These are phyloP conservation scores for Cuculus canorus DNA, from an alignment of 2,797 vertebrate species.

Conservation along the genomic window DNA sequence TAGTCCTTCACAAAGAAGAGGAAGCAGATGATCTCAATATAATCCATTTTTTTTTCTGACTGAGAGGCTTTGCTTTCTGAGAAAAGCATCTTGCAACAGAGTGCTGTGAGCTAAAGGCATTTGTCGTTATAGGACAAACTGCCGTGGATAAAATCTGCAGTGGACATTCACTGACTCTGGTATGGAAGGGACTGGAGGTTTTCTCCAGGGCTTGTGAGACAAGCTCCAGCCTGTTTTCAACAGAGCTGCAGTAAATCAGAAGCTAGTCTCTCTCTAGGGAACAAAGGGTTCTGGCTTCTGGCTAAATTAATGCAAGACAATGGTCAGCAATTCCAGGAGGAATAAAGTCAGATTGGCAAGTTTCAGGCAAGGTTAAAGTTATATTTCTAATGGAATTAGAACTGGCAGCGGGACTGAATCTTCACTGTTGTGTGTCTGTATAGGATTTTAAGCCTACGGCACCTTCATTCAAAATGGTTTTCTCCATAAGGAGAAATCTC, in stretches of 20 bases:
- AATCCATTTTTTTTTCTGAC: background rate
- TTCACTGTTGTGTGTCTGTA: background rate
- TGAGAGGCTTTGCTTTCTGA: background rate
- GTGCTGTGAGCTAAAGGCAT: background rate
- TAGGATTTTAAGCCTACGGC: background rate
- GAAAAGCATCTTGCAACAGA: background rate
- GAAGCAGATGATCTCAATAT: background rate
- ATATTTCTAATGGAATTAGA: background rate
- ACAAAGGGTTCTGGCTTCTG: background rate
- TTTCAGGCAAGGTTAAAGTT: background rate
- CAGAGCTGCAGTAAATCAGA: background rate
- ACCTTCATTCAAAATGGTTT: background rate
- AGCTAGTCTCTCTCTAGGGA: background rate
- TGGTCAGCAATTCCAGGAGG: background rate
- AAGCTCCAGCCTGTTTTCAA: background rate
- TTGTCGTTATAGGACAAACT: too few species aligned
- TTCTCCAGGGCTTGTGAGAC: background rate
- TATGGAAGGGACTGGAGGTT: fast-evolving
- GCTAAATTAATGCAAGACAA: background rate
- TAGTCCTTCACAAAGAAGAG: background rate
- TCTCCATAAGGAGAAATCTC: background rate
- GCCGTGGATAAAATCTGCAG: too few species aligned
- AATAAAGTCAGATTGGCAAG: background rate
- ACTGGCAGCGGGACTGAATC: background rate
- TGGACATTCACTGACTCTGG: background rate